Conservation (phyloP, 2,888 invertebrate genomes). For the Busseola fusca region DNA sequence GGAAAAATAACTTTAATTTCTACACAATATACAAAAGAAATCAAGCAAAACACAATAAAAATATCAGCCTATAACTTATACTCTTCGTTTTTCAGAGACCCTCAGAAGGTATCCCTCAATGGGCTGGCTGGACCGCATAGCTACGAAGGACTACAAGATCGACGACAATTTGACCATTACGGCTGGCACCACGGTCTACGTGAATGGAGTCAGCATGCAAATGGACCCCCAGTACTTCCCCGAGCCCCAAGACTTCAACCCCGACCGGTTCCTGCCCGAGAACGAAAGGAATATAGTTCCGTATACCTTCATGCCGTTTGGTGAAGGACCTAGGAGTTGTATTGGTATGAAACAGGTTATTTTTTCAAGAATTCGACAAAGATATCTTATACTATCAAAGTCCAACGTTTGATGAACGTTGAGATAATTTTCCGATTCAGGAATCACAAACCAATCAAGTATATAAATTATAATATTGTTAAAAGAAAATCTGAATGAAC, state of each 20-base stretch:
- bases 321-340: constrained; percentile 89
- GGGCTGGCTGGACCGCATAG: constrained; percentile 74
- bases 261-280: constrained; percentile 88
- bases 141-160: constrained; percentile 66
- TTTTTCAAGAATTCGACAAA: neutral
- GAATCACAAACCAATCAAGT: neutral
- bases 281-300: constrained; percentile 80
- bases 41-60: no score
- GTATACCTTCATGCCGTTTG: constrained; percentile 85
- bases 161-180: constrained; percentile 71
- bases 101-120: constrained; percentile 72
- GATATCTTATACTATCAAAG: neutral
- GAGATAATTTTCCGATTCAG: neutral
- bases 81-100: constrained; percentile 62
- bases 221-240: constrained; percentile 85
- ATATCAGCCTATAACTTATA: neutral
- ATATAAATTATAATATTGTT: neutral
- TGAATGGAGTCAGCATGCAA: constrained; percentile 70
- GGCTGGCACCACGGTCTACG: constrained; percentile 70
- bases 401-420: neutral
- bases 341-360: constrained; percentile 79
- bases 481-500: neutral
- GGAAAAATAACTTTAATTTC: no score
- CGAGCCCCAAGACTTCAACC: constrained; percentile 87
- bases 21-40: no score